Percentiles rank a stretch among this genome's conserved stretches.
Conservation (phyloP, 2,888 invertebrate genomes). For the Drosophila rellima region DNA sequence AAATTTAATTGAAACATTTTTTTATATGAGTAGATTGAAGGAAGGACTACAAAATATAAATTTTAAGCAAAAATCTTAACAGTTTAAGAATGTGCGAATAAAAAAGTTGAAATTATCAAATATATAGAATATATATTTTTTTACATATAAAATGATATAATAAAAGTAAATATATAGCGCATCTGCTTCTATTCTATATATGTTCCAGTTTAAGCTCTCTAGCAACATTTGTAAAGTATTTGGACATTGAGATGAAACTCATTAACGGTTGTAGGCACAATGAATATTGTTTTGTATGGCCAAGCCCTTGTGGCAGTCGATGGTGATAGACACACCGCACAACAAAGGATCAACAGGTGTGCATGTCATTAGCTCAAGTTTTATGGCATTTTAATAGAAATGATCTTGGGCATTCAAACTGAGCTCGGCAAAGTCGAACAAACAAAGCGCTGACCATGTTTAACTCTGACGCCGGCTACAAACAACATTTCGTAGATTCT, state of each 20-base stretch:
- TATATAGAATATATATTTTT: background rate
- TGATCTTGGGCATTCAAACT: constrained; percentile 41
- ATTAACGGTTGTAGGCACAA: constrained; percentile 28
- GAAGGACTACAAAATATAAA: background rate
- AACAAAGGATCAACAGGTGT: constrained; percentile 82
- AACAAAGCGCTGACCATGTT: constrained; percentile 68
- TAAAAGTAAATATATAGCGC: background rate
- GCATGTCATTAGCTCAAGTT: constrained; percentile 73
- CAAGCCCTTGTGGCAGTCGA: constrained; percentile 13
- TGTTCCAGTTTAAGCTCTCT: background rate
- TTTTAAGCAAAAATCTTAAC: too few relatives aligned
- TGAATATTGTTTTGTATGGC: constrained; percentile 2
- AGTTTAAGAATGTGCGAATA: background rate
- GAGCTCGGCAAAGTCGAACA: constrained; percentile 25
- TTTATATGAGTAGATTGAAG: too few relatives aligned
- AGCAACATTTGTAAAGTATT: background rate
- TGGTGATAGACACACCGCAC: constrained; percentile 31
- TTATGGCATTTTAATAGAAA: constrained; percentile 78
- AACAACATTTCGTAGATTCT: constrained; percentile 63
- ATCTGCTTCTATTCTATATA: background rate
- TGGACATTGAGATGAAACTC: constrained; percentile 2
- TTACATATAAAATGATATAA: background rate
- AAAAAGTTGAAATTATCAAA: background rate
- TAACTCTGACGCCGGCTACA: constrained; percentile 54
- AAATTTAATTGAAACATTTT: background rate